These are phyloP conservation scores for Gallinago paraguaiae DNA, from an alignment of 2,113 vertebrate genomes.

Conservation along the genomic window DNA sequence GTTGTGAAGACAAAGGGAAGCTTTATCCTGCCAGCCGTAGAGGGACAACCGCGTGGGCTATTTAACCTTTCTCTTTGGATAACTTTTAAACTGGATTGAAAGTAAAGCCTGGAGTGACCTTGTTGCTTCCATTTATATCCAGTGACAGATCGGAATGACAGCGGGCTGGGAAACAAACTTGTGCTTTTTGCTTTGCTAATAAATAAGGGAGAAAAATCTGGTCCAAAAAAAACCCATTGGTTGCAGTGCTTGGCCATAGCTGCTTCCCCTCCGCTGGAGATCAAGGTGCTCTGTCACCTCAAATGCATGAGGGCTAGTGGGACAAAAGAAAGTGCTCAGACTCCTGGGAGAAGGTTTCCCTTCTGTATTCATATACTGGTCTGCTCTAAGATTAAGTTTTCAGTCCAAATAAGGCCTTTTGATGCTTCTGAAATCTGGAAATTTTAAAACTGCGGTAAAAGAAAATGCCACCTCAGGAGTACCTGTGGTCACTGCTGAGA, in stretches of 20 bases:
- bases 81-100: conserved; percentile 1
- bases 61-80: conserved; percentile 45
- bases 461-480: not conserved
- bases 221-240: fast-evolving
- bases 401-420: not conserved
- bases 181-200: not conserved
- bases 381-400: not conserved
- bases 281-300: not conserved
- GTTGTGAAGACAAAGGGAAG: conserved; percentile 10
- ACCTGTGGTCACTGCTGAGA: not conserved
- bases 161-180: not conserved
- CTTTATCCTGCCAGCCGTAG: conserved; percentile 13
- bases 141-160: conserved; percentile 6
- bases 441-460: not conserved
- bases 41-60: not conserved
- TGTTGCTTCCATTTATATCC: conserved; percentile 50
- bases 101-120: conserved; percentile 9
- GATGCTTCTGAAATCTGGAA: not conserved
- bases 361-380: fast-evolving
- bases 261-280: not conserved
- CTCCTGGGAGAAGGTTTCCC: not conserved
- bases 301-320: not conserved
- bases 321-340: not conserved
- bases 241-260: not conserved
- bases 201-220: not conserved